phyloP scores from a whole-genome alignment of 53 echinoderm and acorn worm genomes.

The Astropecten irregularis region DNA sequence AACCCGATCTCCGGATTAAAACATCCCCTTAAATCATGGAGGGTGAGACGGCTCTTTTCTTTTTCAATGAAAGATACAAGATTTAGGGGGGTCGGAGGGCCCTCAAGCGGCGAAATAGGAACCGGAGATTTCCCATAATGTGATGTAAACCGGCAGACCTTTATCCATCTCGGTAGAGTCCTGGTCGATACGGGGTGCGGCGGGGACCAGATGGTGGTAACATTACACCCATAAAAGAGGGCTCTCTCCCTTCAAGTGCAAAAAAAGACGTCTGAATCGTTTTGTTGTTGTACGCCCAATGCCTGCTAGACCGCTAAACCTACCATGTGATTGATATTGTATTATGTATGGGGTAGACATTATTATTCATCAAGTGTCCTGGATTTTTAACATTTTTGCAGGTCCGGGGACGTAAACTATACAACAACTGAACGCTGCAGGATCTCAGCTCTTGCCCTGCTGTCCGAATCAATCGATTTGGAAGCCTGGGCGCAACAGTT shows the following conservation, averaged over 20 bases:
- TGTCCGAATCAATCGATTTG: conserved; percentile 18
- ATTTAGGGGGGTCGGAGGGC: conserved; percentile 5
- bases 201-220: conserved; percentile 49
- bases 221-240: conserved; percentile 43
- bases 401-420: too few species aligned
- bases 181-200: conserved; percentile 42
- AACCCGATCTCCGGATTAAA: conserved; percentile 31
- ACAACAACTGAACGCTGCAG: conserved; percentile 8
- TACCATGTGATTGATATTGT: conserved; percentile 15
- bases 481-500: conserved; percentile 4
- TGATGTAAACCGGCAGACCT: conserved; percentile 22
- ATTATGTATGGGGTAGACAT: too few species aligned
- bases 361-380: too few species aligned
- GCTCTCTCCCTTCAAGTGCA: neutral
- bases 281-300: neutral
- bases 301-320: conserved; percentile 25
- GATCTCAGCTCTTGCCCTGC: neutral
- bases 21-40: conserved; percentile 39
- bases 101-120: conserved; percentile 32
- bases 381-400: neutral
- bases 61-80: neutral
- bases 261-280: neutral
- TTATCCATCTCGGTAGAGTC: conserved; percentile 27
- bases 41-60: conserved; percentile 5
- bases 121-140: conserved; percentile 6